Evolutionary conservation across 2,888 invertebrate species (phyloP), one percentile per base, ranked within the genome.

Genomic region (Cheilosia impressa): DNA sequence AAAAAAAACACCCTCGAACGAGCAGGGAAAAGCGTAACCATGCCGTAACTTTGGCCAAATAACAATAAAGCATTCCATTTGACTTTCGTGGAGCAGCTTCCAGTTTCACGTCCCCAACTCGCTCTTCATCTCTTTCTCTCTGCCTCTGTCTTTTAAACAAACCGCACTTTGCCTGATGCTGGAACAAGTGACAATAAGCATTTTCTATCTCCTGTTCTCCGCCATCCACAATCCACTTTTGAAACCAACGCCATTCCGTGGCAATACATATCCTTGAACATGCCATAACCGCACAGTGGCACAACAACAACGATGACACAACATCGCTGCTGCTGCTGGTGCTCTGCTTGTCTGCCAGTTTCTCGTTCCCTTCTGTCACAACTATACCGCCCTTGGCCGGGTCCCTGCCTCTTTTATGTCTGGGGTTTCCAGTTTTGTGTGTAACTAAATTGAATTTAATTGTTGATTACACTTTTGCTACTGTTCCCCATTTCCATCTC

Each of bases 391-490:
- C 22, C 45, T 62, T 6, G 6, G 41, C 41, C 47, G 15, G 31
- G 53, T 58, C 34, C 27, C 52, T 60, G 69, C 66, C 60, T 60
- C 71, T 62, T 76, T 62, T 76, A 71, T 85, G 80, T 66, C 76
- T 81, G 72, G 76, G 72, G 81, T 81, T 81, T 77, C 76, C 69
- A 85, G 71, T 85, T 84, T 81, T 85, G 85, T 85, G 85, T 85
- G 85, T 85, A 85, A 85, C 85, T 81, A 85, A 85, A 85, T 85
- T 85, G 85, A 85, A 85, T 85, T 85, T 85, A 85, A 85, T 85
- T 85, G 85, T 85, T 85, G 81, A 85, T 85, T 85, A 85, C 85
- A 85, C 85, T 85, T 85, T 72, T 77, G 85, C 85, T 81, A 85
- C 81, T 85, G 85, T 85, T 63, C 76, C 76, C 57, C 31, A n/a